These are phyloP conservation scores for Galeopterus variegatus DNA, from an alignment of 2,113 vertebrate genomes.

Conservation along the genomic window DNA sequence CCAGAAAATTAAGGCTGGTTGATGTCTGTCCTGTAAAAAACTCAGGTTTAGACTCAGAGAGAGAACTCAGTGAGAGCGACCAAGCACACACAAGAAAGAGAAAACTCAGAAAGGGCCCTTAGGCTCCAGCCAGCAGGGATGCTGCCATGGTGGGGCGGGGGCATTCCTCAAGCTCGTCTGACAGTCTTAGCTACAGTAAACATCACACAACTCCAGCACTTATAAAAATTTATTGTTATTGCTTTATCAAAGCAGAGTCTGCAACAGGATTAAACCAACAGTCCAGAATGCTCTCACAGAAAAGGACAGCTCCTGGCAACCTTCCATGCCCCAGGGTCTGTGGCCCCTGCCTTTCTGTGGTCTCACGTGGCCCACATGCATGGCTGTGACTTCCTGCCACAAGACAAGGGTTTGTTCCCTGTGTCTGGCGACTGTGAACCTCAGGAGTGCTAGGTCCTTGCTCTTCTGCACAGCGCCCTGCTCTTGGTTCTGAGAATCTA, in stretches of 20 bases:
- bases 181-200: not conserved
- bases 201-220: not conserved
- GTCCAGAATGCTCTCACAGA: not conserved
- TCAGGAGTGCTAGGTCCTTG: not conserved
- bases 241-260: not conserved
- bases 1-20: not conserved
- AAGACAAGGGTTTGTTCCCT: not conserved
- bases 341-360: not conserved
- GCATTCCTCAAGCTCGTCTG: not conserved
- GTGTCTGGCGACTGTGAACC: not conserved
- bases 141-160: not conserved
- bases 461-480: too few species aligned
- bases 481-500: not conserved
- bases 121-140: not conserved
- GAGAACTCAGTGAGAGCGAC: too few species aligned
- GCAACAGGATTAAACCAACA: too few species aligned
- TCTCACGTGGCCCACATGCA: too few species aligned
- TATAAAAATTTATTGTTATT: not conserved
- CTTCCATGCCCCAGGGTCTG: not conserved
- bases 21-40: not conserved
- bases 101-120: not conserved
- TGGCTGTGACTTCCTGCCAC: too few species aligned
- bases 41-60: not conserved
- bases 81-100: not conserved
- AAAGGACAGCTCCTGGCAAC: not conserved